phyloP scores from a whole-genome alignment of 2,888 invertebrate genomes.

The Belgica antarctica region DNA sequence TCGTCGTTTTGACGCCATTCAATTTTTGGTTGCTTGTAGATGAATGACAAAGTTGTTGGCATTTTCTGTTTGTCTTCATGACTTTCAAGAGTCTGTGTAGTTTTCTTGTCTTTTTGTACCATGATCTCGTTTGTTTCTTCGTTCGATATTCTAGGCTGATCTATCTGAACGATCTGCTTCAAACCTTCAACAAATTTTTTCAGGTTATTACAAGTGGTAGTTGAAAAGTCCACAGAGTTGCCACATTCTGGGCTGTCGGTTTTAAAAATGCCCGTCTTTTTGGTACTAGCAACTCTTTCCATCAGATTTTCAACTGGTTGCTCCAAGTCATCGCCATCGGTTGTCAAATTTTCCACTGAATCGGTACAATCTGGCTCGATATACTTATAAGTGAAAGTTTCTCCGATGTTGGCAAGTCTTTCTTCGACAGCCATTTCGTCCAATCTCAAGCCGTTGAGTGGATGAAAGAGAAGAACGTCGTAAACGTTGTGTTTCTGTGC shows the following conservation, averaged over 20 bases:
- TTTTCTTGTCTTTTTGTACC: no score
- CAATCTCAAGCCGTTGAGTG: neutral
- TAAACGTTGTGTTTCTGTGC: neutral
- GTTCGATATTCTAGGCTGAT: no score
- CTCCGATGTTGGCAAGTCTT: neutral
- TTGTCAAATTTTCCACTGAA: no score
- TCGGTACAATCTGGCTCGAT: no score
- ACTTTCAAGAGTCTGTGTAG: neutral
- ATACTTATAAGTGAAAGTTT: neutral
- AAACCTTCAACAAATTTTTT: no score
- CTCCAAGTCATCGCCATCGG: neutral
- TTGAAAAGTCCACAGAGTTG: no score
- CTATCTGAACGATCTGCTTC: no score
- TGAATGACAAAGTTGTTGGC: neutral
- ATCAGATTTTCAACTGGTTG: neutral
- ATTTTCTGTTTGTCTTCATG: neutral
- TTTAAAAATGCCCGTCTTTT: no score
- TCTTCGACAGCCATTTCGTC: neutral
- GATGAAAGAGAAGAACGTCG: neutral
- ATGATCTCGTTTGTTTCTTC: no score
- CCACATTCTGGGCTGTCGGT: no score
- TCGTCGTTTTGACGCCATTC: neutral
- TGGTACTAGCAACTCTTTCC: neutral
- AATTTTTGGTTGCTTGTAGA: conserved; percentile 5
- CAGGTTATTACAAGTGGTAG: no score